These are phyloP conservation scores for Schizotus pectinicornis DNA, from an alignment of 2,888 invertebrate species.

Conservation along the genomic window DNA sequence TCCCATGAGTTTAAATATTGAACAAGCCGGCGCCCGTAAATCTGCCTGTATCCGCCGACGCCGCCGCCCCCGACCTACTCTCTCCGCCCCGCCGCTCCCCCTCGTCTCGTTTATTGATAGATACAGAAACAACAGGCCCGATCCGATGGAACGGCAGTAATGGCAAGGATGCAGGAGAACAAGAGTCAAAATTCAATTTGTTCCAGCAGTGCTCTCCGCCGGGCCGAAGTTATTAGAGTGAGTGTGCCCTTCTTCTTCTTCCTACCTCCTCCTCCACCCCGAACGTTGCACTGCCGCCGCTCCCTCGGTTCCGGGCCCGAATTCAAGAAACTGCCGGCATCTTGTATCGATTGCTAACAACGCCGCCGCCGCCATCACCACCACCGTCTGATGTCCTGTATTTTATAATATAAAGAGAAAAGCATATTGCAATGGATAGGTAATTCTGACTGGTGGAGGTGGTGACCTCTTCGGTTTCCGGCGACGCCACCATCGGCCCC, in stretches of 20 bases:
- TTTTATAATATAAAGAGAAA: background rate
- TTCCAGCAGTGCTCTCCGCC: conserved; percentile 18
- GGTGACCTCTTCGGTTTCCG: conserved; percentile 16
- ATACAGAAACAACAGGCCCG: background rate
- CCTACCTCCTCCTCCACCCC: too few species aligned
- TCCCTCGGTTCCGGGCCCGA: background rate
- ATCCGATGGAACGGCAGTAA: conserved; percentile 6
- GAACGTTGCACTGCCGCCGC: conserved; percentile 3
- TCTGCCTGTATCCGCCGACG: background rate
- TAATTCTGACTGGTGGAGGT: conserved; percentile 7
- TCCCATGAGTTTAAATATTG: too few species aligned
- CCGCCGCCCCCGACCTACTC: background rate
- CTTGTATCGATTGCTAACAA: conserved; percentile 8
- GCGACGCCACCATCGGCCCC: conserved; percentile 15
- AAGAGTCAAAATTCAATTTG: conserved; percentile 31
- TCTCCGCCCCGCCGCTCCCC: too few species aligned
- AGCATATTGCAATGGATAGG: conserved; percentile 15
- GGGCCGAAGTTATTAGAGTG: conserved; percentile 21
- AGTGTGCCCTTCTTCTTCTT: too few species aligned
- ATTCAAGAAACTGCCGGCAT: conserved; percentile 11
- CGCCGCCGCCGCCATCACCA: background rate
- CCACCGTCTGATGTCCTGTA: background rate
- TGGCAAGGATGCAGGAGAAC: conserved; percentile 19
- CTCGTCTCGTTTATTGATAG: background rate
- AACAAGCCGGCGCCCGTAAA: background rate